Evolutionary conservation across 2,888 invertebrate species (phyloP), one percentile per base, ranked within the genome.

Genomic region (Drosophila anceps): DNA sequence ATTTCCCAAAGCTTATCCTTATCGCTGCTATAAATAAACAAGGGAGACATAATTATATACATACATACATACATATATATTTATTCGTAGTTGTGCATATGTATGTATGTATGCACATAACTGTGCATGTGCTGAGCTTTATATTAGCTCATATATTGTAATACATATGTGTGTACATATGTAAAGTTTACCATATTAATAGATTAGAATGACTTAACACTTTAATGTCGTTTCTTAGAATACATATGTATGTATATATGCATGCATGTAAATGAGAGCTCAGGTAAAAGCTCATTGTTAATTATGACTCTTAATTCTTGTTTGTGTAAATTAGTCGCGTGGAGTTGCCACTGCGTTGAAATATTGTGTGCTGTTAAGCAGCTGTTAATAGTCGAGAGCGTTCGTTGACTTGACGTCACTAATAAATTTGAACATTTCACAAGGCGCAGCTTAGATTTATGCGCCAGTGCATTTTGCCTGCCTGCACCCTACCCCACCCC

Each of bases 391-490:
- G 73, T 58, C 41, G 33, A 41, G 61, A 46, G 66, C 51, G 70
- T 35, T 79, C 51, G 70, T 35, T 79, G 76, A 79, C 73, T 35
- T 79, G 76, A 79, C 73, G 68, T 78, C 78, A 79, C 72, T 76
- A 76, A 79, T 78, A 76, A 63, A 76, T 79, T 78, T 79, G 35
- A 79, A 46, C 48, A 60, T 63, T 60, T 62, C 41, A 46, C 50
- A 67, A 74, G 71, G 77, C 73, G 73, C 63, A 78, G 78, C 76
- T 78, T 79, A 79, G 79, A 79, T 79, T 79, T 79, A 79, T 79
- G 79, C 69, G 73, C 66, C 65, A 66, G 54, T 79, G 78, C 76
- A 78, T 71, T 71, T 75, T 79, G 48, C 37, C 13, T 59, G 37
- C 44, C 18, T 41, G n/a, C 57, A 57, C 46, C 58, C 43, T 24